A percentile compares a stretch with the other conserved stretches of the same genome.
These are phyloP conservation scores for Scalopus aquaticus DNA, from an alignment of 2,113 vertebrate species.

Conservation along the genomic window DNA sequence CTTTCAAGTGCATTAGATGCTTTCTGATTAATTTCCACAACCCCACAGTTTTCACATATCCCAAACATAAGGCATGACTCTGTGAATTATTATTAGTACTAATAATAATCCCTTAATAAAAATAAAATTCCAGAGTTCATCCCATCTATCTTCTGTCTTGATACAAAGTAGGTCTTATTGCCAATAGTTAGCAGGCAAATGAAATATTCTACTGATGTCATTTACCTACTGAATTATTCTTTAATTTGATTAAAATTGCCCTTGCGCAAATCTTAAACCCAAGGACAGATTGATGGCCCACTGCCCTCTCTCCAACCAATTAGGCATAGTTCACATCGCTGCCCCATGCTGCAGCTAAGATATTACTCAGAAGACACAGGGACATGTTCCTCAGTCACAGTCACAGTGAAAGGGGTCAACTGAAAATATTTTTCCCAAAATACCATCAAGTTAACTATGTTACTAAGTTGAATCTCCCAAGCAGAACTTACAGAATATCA, in stretches of 20 bases:
- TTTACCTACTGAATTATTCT: constrained; percentile 59
- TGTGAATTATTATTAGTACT: constrained; percentile 33
- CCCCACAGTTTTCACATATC: background rate
- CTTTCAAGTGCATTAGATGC: background rate
- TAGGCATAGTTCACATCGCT: constrained; percentile 16
- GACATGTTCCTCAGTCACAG: background rate
- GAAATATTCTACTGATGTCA: constrained; percentile 41
- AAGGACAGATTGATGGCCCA: constrained; percentile 55
- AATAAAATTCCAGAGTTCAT: constrained; percentile 55
- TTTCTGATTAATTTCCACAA: constrained; percentile 42
- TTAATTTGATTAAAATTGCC: constrained; percentile 61
- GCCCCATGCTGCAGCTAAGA: background rate
- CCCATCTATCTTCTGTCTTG: constrained; percentile 8
- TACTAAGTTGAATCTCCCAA: background rate
- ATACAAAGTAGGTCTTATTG: background rate
- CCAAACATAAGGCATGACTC: constrained; percentile 35
- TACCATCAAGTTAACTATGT: background rate
- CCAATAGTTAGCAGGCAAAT: constrained; percentile 23
- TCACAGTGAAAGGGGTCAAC: background rate
- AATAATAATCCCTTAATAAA: constrained; percentile 54
- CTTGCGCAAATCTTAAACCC: constrained; percentile 7
- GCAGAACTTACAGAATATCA: background rate
- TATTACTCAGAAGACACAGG: background rate
- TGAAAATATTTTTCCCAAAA: background rate
- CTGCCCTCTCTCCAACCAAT: background rate